A percentile compares a stretch with the other conserved stretches of the same genome.
Conservation (phyloP, 2,113 vertebrate species). For the Poicephalus meyeri region DNA sequence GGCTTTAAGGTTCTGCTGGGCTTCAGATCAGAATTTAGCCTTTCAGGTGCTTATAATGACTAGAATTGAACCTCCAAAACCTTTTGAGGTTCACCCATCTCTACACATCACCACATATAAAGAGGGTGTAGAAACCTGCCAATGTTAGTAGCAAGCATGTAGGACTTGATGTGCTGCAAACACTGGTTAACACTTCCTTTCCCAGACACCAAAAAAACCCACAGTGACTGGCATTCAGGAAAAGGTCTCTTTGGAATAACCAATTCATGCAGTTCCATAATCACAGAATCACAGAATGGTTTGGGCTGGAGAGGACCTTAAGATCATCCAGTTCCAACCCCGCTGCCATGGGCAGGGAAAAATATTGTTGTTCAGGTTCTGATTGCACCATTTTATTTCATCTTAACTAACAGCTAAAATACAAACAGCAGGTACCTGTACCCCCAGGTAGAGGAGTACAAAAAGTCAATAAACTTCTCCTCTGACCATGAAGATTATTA, state of each 20-base stretch:
- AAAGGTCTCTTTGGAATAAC: conserved; percentile 54
- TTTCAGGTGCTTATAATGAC: background rate
- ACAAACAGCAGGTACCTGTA: conserved; percentile 52
- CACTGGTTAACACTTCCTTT: conserved; percentile 57
- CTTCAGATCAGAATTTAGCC: background rate
- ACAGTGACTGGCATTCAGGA: conserved; percentile 35
- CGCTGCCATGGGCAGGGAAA: background rate
- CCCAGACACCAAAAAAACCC: conserved; percentile 49
- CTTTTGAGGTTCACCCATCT: conserved; percentile 38
- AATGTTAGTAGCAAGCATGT: background rate
- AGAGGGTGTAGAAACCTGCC: conserved; percentile 40
- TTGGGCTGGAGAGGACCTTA: background rate
- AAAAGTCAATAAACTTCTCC: conserved; percentile 57
- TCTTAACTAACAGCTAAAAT: conserved; percentile 54
- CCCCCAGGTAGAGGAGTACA: conserved; percentile 52
- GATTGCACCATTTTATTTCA: conserved; percentile 16
- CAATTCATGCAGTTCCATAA: background rate
- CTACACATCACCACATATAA: conserved; percentile 2
- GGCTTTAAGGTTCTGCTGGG: background rate
- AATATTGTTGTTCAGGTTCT: conserved; percentile 28
- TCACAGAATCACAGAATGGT: background rate
- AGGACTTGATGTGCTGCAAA: conserved; percentile 58
- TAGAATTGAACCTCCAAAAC: background rate
- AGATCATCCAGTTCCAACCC: background rate
- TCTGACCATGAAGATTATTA: conserved; percentile 58